phyloP scores from a whole-genome alignment of 2,797 vertebrate species.

The Cyprinodon diabolis region DNA sequence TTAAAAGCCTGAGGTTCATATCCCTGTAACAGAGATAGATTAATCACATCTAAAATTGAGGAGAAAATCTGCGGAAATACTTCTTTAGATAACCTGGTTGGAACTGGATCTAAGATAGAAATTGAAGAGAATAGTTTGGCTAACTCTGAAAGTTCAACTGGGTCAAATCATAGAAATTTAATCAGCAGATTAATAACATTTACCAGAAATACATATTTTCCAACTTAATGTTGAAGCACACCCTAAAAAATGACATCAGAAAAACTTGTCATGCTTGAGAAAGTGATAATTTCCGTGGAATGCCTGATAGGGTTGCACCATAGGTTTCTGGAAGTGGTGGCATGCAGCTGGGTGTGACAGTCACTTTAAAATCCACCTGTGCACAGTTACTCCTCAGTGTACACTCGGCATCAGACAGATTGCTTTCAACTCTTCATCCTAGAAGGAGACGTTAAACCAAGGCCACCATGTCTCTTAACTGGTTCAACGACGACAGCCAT shows the following conservation, averaged over 20 bases:
- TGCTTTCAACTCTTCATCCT: not conserved
- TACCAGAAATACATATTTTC: not conserved
- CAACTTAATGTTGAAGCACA: not conserved
- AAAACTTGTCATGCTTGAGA: not conserved
- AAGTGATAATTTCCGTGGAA: not conserved
- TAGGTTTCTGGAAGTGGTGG: not conserved
- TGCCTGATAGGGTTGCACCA: not conserved
- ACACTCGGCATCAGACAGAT: not conserved
- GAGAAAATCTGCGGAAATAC: too few species aligned
- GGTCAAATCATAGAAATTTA: not conserved
- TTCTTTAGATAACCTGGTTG: too few species aligned
- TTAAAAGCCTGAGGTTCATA: too few species aligned
- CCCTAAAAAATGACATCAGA: not conserved
- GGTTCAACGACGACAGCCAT: not conserved
- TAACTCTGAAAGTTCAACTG: too few species aligned
- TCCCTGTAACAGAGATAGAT: too few species aligned
- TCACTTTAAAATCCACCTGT: not conserved
- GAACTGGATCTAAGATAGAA: too few species aligned
- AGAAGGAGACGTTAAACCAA: not conserved
- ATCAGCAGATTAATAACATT: not conserved
- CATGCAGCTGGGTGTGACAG: not conserved
- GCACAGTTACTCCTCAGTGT: not conserved
- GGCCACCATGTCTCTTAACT: not conserved
- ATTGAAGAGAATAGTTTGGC: too few species aligned
- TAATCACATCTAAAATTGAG: too few species aligned